These are phyloP conservation scores for Noturus placidus DNA, from an alignment of 2,113 vertebrate species.

Conservation along the genomic window DNA sequence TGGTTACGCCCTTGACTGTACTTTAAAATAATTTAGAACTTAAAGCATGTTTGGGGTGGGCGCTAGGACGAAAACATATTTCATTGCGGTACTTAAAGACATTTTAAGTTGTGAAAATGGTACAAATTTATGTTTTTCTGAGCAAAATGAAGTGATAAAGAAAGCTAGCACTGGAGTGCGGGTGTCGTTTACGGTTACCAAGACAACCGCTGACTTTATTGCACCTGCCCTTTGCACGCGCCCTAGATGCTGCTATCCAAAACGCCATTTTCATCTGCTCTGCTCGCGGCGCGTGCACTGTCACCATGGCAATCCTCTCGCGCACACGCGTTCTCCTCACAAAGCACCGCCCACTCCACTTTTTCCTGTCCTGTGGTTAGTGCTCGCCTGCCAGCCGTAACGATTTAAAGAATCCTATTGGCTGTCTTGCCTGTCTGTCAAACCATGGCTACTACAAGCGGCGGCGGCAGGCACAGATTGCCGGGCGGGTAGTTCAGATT, in stretches of 20 bases:
- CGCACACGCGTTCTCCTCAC: not conserved
- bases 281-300: constrained; percentile 4
- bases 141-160: not conserved
- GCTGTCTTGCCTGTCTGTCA: constrained; percentile 23
- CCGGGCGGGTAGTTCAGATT: constrained; percentile 42
- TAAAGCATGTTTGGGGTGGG: not conserved
- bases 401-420: constrained; percentile 35
- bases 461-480: constrained; percentile 41
- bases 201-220: constrained; percentile 34
- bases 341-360: constrained; percentile 1
- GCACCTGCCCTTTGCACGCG: constrained; percentile 33
- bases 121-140: not conserved
- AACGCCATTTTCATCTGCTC: constrained; percentile 29
- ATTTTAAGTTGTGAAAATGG: not conserved
- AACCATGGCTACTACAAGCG: not conserved
- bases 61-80: not conserved
- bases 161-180: not conserved
- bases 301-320: constrained; percentile 53
- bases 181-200: not conserved
- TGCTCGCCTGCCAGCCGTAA: not conserved
- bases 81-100: not conserved
- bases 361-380: constrained; percentile 37
- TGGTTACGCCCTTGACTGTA: too few species aligned
- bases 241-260: not conserved
- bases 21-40: too few species aligned